Evolutionary conservation across 2,888 invertebrate genomes (phyloP).

Genomic region (Zhengitettix transpicula): DNA sequence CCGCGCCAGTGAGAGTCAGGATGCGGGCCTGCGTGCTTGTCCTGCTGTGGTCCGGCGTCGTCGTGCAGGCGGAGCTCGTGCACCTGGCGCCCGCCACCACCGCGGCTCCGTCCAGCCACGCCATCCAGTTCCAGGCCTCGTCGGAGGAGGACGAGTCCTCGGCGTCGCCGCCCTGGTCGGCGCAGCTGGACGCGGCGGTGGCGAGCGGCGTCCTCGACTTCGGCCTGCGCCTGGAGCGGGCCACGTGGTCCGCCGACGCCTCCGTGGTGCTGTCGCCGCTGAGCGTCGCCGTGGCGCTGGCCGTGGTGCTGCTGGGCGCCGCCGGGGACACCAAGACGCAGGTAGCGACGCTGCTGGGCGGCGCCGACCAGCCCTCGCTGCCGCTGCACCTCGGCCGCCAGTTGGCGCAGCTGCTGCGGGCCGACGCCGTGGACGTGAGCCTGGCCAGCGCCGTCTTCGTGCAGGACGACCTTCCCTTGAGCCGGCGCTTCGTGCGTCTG

Average conservation of each 20-base stretch:
- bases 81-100: not conserved
- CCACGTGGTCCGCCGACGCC: not conserved
- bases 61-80: not conserved
- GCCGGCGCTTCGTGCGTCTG: not conserved
- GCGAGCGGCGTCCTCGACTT: not conserved
- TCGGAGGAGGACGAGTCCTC: not conserved
- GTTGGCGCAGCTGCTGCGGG: slow-evolving; percentile 30
- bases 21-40: not conserved
- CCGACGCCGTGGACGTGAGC: slow-evolving; percentile 32
- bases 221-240: not conserved
- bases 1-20: not conserved
- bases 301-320: not conserved
- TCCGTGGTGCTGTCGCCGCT: not conserved
- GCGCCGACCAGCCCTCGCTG: not conserved
- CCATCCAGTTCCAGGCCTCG: not conserved
- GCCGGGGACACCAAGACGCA: not conserved
- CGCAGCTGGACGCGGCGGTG: not conserved
- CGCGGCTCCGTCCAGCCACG: not conserved
- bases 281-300: not conserved
- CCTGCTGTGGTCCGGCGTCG: not conserved
- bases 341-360: not conserved
- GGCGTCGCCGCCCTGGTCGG: not conserved
- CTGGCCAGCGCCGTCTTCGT: slow-evolving; percentile 17
- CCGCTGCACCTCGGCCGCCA: slow-evolving; percentile 16
- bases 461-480: not conserved